These are phyloP conservation scores for Ichneumoninae sp. DNA, from an alignment of 2,888 invertebrate genomes.

Conservation along the genomic window DNA sequence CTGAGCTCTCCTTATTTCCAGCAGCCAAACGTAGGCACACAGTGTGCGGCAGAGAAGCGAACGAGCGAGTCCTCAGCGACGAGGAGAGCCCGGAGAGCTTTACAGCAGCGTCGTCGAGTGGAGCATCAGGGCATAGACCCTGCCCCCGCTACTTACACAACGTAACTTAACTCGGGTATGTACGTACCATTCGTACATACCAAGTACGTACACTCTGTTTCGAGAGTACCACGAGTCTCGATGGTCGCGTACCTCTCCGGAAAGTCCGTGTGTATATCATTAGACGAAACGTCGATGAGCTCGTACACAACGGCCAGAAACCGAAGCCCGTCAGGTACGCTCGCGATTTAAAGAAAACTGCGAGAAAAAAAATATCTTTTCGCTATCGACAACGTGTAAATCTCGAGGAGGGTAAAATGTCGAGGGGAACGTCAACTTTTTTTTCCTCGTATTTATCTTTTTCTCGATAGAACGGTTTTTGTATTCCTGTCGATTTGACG, in stretches of 20 bases:
- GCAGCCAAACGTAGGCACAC: slow-evolving; percentile 15
- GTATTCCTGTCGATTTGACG: slow-evolving; percentile 65
- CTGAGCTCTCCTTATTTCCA: slow-evolving; percentile 32
- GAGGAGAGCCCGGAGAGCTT: slow-evolving; percentile 23
- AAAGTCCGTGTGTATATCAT: slow-evolving; percentile 17
- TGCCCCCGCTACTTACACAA: slow-evolving; percentile 63
- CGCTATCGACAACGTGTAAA: not conserved
- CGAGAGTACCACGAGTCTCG: slow-evolving; percentile 27
- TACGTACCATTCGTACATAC: slow-evolving; percentile 72
- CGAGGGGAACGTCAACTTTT: not conserved
- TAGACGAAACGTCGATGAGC: not conserved
- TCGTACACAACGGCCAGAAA: slow-evolving; percentile 22
- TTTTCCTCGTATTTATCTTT: not conserved
- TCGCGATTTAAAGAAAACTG: slow-evolving; percentile 15
- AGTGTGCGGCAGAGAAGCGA: slow-evolving; percentile 31
- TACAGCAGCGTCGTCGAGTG: slow-evolving; percentile 62
- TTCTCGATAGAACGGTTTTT: slow-evolving; percentile 1
- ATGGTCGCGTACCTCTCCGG: not conserved
- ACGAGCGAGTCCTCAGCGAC: slow-evolving; percentile 51
- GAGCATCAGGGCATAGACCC: slow-evolving; percentile 80
- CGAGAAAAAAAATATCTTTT: slow-evolving; percentile 15
- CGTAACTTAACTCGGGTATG: slow-evolving; percentile 58
- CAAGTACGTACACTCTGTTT: slow-evolving; percentile 62
- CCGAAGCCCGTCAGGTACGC: not conserved
- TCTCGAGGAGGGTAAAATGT: not conserved